These are phyloP conservation scores for Charaxes varanes DNA, from an alignment of 1,140 invertebrate species.

Conservation along the genomic window DNA sequence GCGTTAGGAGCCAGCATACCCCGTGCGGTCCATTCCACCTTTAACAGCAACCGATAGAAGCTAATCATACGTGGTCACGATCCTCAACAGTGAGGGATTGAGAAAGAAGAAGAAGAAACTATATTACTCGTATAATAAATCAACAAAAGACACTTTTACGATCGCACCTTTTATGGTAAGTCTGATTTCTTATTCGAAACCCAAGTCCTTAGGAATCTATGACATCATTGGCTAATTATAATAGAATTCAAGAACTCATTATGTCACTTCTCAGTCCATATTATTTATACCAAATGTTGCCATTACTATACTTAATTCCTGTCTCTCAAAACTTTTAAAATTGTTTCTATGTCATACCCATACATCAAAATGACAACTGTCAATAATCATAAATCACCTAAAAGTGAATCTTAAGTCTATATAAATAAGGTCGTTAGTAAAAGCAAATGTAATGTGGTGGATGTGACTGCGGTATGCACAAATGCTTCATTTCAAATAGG, in stretches of 20 bases:
- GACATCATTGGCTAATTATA: conserved; percentile 25
- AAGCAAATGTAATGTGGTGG: neutral
- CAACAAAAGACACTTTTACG: too few relatives aligned
- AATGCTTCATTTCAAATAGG: conserved; percentile 20
- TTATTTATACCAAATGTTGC: conserved; percentile 29
- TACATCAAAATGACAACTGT: conserved; percentile 20
- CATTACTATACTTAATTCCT: conserved; percentile 29
- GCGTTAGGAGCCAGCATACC: too few relatives aligned
- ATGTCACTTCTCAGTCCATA: conserved; percentile 27
- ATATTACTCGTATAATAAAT: too few relatives aligned
- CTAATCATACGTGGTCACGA: too few relatives aligned
- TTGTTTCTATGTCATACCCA: conserved; percentile 23
- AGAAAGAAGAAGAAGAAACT: too few relatives aligned
- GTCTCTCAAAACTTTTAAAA: conserved; percentile 29
- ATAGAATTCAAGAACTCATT: conserved; percentile 23
- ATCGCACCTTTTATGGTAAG: too few relatives aligned
- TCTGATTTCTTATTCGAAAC: too few relatives aligned
- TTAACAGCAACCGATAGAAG: too few relatives aligned
- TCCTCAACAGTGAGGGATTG: too few relatives aligned
- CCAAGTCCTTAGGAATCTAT: conserved; percentile 22
- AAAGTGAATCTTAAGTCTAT: conserved; percentile 4
- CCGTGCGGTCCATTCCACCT: too few relatives aligned
- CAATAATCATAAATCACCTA: neutral
- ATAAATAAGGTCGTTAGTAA: neutral
- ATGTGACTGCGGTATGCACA: conserved; percentile 10